Evolutionary conservation across 53 echinoderm and acorn worm species (phyloP).

Genomic region (Arbacia lixula): DNA sequence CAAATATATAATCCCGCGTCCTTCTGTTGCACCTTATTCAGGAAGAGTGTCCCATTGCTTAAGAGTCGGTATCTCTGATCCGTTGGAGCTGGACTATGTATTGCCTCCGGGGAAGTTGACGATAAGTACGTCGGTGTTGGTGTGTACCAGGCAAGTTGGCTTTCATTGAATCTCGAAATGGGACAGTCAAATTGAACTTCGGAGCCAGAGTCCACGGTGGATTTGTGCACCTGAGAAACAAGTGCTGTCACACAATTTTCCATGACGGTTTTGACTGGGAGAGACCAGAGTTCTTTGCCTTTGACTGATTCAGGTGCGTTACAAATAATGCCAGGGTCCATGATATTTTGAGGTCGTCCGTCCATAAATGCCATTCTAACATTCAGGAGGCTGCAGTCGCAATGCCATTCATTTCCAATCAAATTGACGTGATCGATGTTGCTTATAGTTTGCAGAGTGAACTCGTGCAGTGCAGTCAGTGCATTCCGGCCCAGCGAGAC

Average conservation of each 20-base stretch:
- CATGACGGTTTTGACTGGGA: constrained; percentile 55
- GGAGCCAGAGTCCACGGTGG: constrained; percentile 33
- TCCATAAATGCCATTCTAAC: constrained; percentile 70
- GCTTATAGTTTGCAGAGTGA: constrained; percentile 35
- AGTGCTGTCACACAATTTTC: constrained; percentile 49
- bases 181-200: constrained; percentile 51
- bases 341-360: constrained; percentile 40
- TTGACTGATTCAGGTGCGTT: constrained; percentile 39
- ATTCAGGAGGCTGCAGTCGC: constrained; percentile 77
- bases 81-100: not conserved
- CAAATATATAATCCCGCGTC: constrained; percentile 43
- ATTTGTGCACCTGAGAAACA: constrained; percentile 43
- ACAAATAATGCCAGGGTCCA: constrained; percentile 55
- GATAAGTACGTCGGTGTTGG: constrained; percentile 45
- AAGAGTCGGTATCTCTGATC: constrained; percentile 16
- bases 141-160: constrained; percentile 55
- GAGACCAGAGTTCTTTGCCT: constrained; percentile 58
- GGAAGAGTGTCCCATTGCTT: constrained; percentile 43
- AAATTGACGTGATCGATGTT: constrained; percentile 59
- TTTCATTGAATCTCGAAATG: constrained; percentile 20
- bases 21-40: constrained; percentile 26
- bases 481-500: constrained; percentile 53
- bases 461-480: constrained; percentile 54
- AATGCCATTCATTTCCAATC: constrained; percentile 75
- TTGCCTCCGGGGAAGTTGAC: not conserved